These are phyloP conservation scores for Limnephilus lunatus DNA, from an alignment of 2,888 invertebrate species.

Conservation along the genomic window DNA sequence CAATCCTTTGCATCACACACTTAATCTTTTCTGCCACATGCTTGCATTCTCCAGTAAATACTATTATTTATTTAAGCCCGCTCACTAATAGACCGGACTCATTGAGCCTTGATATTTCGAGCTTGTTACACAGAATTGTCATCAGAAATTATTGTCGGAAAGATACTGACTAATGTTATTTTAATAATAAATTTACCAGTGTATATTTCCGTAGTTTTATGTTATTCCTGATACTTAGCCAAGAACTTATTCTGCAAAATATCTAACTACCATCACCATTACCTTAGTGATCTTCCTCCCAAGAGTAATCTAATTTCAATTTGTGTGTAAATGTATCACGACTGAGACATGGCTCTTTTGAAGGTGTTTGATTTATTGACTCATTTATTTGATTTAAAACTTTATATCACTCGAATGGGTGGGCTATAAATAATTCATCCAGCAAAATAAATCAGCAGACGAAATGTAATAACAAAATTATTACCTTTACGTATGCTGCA, in stretches of 20 bases:
- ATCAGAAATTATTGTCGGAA: neutral
- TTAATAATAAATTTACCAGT: neutral
- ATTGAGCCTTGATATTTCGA: neutral
- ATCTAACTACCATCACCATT: neutral
- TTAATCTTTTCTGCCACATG: neutral
- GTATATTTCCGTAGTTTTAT: neutral
- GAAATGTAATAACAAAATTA: neutral
- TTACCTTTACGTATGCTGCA: no score
- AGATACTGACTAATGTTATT: neutral
- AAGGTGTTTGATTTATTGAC: neutral
- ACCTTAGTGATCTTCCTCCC: neutral
- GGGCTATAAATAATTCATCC: neutral
- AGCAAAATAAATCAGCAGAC: neutral
- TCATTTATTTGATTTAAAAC: neutral
- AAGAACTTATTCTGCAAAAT: neutral
- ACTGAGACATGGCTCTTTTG: neutral
- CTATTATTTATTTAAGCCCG: neutral
- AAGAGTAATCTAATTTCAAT: neutral
- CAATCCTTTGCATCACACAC: slow-evolving; percentile 2
- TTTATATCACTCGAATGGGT: neutral
- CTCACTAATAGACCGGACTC: slow-evolving; percentile 2
- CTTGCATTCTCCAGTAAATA: slow-evolving; percentile 2
- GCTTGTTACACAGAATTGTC: neutral
- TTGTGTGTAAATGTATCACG: neutral
- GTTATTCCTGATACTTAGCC: neutral